These are phyloP conservation scores for Erannis defoliaria DNA, from an alignment of 2,888 invertebrate species.

Conservation along the genomic window DNA sequence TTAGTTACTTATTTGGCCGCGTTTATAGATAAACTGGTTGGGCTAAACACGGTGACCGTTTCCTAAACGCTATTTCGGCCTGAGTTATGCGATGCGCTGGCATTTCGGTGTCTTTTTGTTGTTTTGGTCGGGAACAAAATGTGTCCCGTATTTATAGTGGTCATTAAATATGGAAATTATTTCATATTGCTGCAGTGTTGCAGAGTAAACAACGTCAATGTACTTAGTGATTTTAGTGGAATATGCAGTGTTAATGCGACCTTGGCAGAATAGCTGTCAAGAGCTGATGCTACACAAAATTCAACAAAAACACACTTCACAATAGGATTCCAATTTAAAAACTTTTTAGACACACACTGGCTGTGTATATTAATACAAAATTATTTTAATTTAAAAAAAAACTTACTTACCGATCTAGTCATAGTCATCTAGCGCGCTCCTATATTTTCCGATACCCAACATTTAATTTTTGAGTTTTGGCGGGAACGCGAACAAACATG, in stretches of 20 bases:
- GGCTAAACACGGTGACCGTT: conserved; percentile 54
- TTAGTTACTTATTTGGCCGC: not conserved
- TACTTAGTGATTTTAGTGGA: not conserved
- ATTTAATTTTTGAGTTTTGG: no score
- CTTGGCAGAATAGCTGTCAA: not conserved
- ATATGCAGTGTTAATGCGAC: not conserved
- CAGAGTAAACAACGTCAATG: conserved; percentile 4
- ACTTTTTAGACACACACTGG: no score
- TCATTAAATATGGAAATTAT: conserved; percentile 36
- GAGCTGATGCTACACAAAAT: no score
- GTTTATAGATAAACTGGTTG: conserved; percentile 17
- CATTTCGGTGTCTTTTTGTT: conserved; percentile 59
- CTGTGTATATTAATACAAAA: no score
- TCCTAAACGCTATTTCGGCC: conserved; percentile 66
- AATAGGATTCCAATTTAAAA: no score
- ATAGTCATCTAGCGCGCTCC: no score
- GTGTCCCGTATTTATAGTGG: conserved; percentile 31
- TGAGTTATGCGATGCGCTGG: conserved; percentile 61
- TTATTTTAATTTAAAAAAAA: no score
- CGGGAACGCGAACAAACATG: no score
- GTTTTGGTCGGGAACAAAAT: conserved; percentile 41
- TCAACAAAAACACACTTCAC: no score
- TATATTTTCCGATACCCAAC: no score
- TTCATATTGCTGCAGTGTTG: conserved; percentile 28
- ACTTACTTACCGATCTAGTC: no score